A percentile compares a stretch with the other conserved stretches of the same genome.
Evolutionary conservation across 2,888 invertebrate species (phyloP).

Genomic region (Branchipolynoe longqiensis): DNA sequence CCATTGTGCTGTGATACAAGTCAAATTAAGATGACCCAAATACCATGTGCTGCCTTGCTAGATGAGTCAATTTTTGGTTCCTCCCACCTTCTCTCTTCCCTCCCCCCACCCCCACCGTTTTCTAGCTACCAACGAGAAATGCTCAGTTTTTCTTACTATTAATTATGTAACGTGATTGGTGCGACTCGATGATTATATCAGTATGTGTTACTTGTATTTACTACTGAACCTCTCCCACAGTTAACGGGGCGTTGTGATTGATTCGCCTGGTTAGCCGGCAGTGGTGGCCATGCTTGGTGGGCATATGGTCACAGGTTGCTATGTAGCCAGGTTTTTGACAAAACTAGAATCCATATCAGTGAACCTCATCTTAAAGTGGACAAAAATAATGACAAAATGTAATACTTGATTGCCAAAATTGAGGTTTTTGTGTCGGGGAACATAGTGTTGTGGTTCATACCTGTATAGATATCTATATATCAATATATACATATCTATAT

Average conservation of each 20-base stretch:
- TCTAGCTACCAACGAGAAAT: constrained; percentile 27
- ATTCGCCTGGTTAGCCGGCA: constrained; percentile 21
- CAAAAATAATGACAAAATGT: constrained; percentile 10
- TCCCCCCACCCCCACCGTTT: no score
- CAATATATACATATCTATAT: not conserved
- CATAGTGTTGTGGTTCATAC: constrained; percentile 43
- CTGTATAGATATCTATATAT: not conserved
- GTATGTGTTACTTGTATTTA: constrained; percentile 13
- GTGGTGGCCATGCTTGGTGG: not conserved
- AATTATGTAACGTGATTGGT: constrained; percentile 23
- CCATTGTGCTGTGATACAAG: constrained; percentile 52
- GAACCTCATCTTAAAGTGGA: no score
- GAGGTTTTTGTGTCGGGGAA: constrained; percentile 52
- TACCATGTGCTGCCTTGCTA: constrained; percentile 56
- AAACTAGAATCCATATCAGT: constrained; percentile 23
- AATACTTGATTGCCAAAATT: not conserved
- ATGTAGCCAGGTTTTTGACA: not conserved
- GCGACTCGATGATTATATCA: constrained; percentile 37
- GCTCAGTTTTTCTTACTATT: constrained; percentile 26
- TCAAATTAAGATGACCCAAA: constrained; percentile 23
- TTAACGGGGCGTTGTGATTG: constrained; percentile 21
- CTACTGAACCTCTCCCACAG: constrained; percentile 22
- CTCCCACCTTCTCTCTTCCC: constrained; percentile 13
- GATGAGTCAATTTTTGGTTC: constrained; percentile 21
- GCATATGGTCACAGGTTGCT: not conserved